phyloP scores from a whole-genome alignment of 2,888 invertebrate genomes.

The Ligdia adustata region DNA sequence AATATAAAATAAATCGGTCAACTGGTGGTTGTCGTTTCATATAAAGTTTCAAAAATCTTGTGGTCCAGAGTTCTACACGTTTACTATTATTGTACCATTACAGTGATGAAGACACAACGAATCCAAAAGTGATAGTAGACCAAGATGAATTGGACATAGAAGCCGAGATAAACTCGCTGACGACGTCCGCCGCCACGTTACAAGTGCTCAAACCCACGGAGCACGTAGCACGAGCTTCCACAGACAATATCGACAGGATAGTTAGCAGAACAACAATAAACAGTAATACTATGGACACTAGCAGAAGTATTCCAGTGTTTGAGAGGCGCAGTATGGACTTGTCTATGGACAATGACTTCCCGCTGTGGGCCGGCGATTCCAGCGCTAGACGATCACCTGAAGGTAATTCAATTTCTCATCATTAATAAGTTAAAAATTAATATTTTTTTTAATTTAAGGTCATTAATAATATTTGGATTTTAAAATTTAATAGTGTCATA shows the following conservation, averaged over 20 bases:
- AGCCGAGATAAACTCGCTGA: constrained; percentile 41
- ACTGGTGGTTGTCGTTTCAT: too few relatives aligned
- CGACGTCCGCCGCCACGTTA: constrained; percentile 27
- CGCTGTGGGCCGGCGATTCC: constrained; percentile 86
- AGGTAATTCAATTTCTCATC: constrained; percentile 69
- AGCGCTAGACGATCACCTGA: constrained; percentile 90
- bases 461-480: too few relatives aligned
- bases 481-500: too few relatives aligned
- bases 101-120: constrained; percentile 88
- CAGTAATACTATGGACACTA: constrained; percentile 46
- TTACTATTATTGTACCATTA: too few relatives aligned
- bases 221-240: constrained; percentile 12
- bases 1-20: too few relatives aligned
- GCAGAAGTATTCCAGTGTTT: constrained; percentile 54
- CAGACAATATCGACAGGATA: constrained; percentile 48
- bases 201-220: constrained; percentile 23
- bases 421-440: too few relatives aligned
- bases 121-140: constrained; percentile 92
- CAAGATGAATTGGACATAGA: constrained; percentile 90
- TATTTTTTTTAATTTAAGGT: too few relatives aligned
- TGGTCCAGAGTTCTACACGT: too few relatives aligned
- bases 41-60: too few relatives aligned
- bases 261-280: constrained; percentile 45
- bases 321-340: constrained; percentile 61
- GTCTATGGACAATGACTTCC: constrained; percentile 60